Evolutionary conservation across 2,113 vertebrate genomes (phyloP).

Genomic region (Nyctibius bracteatus): DNA sequence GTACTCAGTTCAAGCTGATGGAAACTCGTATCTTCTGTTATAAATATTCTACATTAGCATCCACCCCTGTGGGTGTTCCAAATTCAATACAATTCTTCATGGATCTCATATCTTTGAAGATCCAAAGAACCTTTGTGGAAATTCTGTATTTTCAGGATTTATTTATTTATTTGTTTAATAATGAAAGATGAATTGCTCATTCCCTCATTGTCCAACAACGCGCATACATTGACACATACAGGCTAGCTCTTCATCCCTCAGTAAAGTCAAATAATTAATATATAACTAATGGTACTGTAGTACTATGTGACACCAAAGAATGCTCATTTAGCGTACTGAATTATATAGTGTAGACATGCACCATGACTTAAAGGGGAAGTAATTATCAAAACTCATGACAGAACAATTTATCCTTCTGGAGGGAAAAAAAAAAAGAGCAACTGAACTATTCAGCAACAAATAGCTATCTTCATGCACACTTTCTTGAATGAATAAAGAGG

Average conservation of each 20-base stretch:
- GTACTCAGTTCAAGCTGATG: not conserved
- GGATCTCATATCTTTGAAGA: not conserved
- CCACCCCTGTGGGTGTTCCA: not conserved
- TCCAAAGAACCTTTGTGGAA: not conserved
- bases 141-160: not conserved
- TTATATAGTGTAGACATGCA: not conserved
- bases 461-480: not conserved
- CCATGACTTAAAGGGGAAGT: not conserved
- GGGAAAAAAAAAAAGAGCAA: accelerated
- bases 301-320: not conserved
- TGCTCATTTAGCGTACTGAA: not conserved
- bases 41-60: too few species aligned
- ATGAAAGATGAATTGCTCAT: not conserved
- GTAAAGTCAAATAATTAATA: not conserved
- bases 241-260: not conserved
- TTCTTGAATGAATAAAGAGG: not conserved
- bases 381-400: not conserved
- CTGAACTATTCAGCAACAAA: not conserved
- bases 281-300: not conserved
- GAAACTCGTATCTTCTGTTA: too few species aligned
- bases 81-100: not conserved
- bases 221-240: not conserved
- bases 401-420: not conserved
- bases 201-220: not conserved
- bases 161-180: not conserved